Conservation (phyloP, 2,888 invertebrate species). For the Leptinotarsa tumamoca region DNA sequence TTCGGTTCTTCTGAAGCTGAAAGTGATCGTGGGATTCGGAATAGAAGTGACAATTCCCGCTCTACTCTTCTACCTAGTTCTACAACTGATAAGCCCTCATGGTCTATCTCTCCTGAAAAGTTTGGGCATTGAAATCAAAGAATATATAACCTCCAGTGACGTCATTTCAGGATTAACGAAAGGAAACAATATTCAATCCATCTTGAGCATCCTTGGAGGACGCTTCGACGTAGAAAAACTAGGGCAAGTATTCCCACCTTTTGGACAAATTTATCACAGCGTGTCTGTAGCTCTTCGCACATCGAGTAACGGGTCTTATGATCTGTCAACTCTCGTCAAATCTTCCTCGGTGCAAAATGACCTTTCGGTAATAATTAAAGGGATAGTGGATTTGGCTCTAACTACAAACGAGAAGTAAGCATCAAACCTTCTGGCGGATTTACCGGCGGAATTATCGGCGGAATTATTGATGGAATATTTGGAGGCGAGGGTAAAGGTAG, state of each 20-base stretch:
- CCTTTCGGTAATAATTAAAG: conserved; percentile 28
- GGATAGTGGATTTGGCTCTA: conserved; percentile 17
- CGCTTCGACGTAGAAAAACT: conserved; percentile 27
- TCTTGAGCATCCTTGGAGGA: conserved; percentile 25
- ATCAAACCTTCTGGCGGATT: background rate
- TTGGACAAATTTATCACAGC: conserved; percentile 32
- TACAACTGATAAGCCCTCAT: conserved; percentile 25
- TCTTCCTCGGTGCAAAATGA: background rate
- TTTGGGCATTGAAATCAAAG: conserved; percentile 33
- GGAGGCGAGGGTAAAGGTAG: conserved; percentile 8
- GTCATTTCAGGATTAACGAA: conserved; percentile 13
- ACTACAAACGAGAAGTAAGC: conserved; percentile 3
- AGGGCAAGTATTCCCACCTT: conserved; percentile 34
- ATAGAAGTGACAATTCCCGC: conserved; percentile 36
- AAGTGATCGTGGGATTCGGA: conserved; percentile 22
- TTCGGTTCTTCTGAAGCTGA: conserved; percentile 34
- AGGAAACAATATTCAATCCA: conserved; percentile 26
- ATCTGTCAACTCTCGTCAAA: conserved; percentile 26
- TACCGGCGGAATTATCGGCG: background rate
- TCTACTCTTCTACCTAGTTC: conserved; percentile 37
- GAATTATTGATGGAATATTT: background rate
- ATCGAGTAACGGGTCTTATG: conserved; percentile 27
- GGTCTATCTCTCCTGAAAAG: conserved; percentile 36
- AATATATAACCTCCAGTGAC: conserved; percentile 12
- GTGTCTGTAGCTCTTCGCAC: conserved; percentile 27